Evolutionary conservation across 2,888 invertebrate species (phyloP), one percentile per base, ranked within the genome.

Genomic region (Monochamus alternatus): DNA sequence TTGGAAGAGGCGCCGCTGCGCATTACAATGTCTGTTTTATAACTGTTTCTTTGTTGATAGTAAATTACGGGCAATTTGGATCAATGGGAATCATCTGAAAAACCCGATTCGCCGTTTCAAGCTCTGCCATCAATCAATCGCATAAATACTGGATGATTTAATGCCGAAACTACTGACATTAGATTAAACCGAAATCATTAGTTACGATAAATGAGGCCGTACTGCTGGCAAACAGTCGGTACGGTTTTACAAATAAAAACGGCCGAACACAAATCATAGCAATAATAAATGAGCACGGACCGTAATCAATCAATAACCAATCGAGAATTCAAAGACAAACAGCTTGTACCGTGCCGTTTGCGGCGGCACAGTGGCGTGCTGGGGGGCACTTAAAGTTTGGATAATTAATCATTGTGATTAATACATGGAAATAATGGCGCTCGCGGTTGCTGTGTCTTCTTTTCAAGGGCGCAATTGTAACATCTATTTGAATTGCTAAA

Each of bases 251-350:
- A 47, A 47, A 47, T 47, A 47, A 47, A 47, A 47, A 47, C 47
- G 9, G 38, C 38, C 38, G 47, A 47, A 47, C 47, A 47, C 47
- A 47, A 47, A 47, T 47, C 47, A 47, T 47, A 47, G 47, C 47
- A 47, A 47, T 47, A 47, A 47, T 47, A 47, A 47, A 47, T 47
- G 47, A 47, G 12, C 47, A 9, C 9, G 3, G 9, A 47, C 47
- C 47, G 47, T 47, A 47, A 47, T 47, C 47, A 47, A 47, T 47
- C 47, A 47, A 47, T 47, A 47, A 47, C 47, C 47, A 47, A 47
- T 47, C 47, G 12, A 47, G 47, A 12, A 47, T 47, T 47, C 47
- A 47, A 47, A 47, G 47, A 47, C 47, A 47, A 47, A 47, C 47
- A 47, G 47, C 47, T 47, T 47, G 47, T 47, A 47, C 47, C 47